These are phyloP conservation scores for Malurus elegans DNA, from an alignment of 2,113 vertebrate species.

Conservation along the genomic window DNA sequence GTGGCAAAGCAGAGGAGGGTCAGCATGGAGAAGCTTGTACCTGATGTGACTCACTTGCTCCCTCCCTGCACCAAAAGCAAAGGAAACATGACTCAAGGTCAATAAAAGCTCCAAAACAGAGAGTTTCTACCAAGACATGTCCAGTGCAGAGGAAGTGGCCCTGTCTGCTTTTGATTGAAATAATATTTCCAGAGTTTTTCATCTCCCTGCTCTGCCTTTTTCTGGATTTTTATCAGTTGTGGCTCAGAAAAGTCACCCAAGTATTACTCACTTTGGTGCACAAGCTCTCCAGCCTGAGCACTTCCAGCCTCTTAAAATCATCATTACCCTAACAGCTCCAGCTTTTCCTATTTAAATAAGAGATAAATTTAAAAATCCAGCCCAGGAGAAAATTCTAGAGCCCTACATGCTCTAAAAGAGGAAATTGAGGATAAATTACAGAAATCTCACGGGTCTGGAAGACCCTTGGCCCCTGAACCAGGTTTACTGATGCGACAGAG, in stretches of 20 bases:
- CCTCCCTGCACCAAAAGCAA: not conserved
- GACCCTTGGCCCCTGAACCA: not conserved
- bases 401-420: not conserved
- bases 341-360: not conserved
- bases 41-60: not conserved
- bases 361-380: not conserved
- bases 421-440: not conserved
- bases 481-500: not conserved
- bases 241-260: not conserved
- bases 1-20: not conserved
- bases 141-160: rapidly evolving
- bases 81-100: not conserved
- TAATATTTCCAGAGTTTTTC: not conserved
- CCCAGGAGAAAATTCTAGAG: not conserved
- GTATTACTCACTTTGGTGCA: not conserved
- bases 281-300: not conserved
- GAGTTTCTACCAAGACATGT: not conserved
- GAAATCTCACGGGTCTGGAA: not conserved
- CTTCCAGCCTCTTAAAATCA: not conserved
- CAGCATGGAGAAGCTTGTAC: not conserved
- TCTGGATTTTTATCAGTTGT: not conserved
- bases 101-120: not conserved
- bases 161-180: not conserved
- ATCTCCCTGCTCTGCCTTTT: not conserved
- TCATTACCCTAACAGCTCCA: not conserved